These are phyloP conservation scores for Numida meleagris DNA, from an alignment of 2,113 vertebrate species.

Conservation along the genomic window DNA sequence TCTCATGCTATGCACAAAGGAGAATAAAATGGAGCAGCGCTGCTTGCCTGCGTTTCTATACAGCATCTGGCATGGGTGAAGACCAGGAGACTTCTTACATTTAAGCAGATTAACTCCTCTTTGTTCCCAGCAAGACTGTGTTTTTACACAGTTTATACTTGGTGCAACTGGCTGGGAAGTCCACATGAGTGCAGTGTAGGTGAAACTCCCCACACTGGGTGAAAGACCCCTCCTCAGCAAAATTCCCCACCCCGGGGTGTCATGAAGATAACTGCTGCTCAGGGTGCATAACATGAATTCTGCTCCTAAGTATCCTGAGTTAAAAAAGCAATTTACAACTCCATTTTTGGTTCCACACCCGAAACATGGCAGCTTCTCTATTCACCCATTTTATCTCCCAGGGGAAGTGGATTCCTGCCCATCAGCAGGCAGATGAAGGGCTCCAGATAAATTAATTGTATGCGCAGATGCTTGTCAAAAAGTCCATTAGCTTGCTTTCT, in stretches of 20 bases:
- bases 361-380: background rate
- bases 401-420: background rate
- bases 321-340: background rate
- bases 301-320: background rate
- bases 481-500: background rate
- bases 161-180: background rate
- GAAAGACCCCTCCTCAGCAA: too few relatives aligned
- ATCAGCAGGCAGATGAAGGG: background rate
- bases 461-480: background rate
- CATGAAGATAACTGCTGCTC: background rate
- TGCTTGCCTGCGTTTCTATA: background rate
- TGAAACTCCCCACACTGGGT: too few relatives aligned
- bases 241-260: too few relatives aligned
- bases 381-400: background rate
- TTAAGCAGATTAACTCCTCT: background rate
- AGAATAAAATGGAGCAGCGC: background rate
- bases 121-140: background rate
- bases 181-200: background rate
- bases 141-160: background rate
- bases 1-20: accelerated
- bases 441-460: background rate
- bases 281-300: background rate
- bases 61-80: background rate
- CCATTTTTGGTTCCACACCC: background rate
- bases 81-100: background rate